Evolutionary conservation across 2,797 vertebrate genomes (phyloP), one percentile per base, ranked within the genome.

Genomic region (Acanthopagrus latus): DNA sequence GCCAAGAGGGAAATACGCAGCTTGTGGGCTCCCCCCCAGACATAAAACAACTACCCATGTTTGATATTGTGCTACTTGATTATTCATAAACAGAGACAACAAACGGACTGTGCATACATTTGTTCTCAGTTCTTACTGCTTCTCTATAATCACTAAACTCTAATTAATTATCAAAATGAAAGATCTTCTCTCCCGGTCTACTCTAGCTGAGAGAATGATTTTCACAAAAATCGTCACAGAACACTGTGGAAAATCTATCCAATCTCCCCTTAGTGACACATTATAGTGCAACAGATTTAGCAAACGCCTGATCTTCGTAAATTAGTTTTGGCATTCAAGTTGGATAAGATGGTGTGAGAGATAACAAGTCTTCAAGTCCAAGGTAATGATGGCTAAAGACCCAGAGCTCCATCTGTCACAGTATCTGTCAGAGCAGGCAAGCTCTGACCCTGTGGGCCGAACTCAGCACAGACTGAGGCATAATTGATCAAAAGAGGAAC

Each of bases 361-460:
- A 88, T 89, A 88, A 88, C 81, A 78, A 82, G 86, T 78, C 68
- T 87, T 90, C 86, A 87, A 85, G 88, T 89, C 81, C 82, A 89
- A 84, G 83, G 78, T 88, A 88, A 89, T 70, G 86, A 89, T 78
- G 77, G 81, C 83, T 89, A 80, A 90, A 88, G 82, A 91, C 76
- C 76, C 73, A 67, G 82, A 84, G 78, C 86, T 83, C 88, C 91
- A 92, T 93, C 92, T 94, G 91, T 86, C 89, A 85, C 73, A 20
- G 71, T 87, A 70, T 89, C 88, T 68, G 84, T 82, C 72, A 70
- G 70, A 82, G 52, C 54, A 64, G 63, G 58, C 73, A 6, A 64
- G 74, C 57, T 58, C 71, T 80, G 64, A 88, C 84, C 83, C 82
- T 54, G 55, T n/a, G 67, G 77, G 29, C 86, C 76, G 81, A 79